Evolutionary conservation across 2,113 vertebrate species (phyloP).

Genomic region (Mugil cephalus): DNA sequence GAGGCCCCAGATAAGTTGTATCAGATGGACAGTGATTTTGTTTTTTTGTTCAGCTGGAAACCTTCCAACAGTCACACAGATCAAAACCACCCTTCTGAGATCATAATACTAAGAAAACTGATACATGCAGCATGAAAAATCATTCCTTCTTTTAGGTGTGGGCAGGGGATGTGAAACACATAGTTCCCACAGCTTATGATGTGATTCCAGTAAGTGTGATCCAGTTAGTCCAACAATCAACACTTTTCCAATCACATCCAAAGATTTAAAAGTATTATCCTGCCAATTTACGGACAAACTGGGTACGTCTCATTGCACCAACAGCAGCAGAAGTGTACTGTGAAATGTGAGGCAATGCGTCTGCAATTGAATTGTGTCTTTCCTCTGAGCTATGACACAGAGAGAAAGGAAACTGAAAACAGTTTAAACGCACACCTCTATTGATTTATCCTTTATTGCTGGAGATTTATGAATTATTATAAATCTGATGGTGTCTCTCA

Average conservation of each 20-base stretch:
- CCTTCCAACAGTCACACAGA: background rate
- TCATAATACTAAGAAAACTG: background rate
- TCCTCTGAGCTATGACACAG: conserved; percentile 61
- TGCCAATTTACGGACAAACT: conserved; percentile 19
- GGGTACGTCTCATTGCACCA: conserved; percentile 27
- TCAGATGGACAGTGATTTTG: background rate
- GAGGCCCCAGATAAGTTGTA: background rate
- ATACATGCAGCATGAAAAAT: background rate
- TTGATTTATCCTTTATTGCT: conserved; percentile 79
- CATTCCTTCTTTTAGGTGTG: background rate
- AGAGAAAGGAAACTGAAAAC: conserved; percentile 66
- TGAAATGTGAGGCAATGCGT: conserved; percentile 40
- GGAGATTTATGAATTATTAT: conserved; percentile 80
- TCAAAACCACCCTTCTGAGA: background rate
- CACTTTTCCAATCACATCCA: conserved; percentile 21
- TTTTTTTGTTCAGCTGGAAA: background rate
- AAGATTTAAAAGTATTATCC: background rate
- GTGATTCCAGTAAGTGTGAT: conserved; percentile 5
- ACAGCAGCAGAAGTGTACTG: conserved; percentile 39
- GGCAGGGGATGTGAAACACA: no score
- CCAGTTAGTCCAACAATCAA: background rate
- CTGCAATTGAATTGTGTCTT: conserved; percentile 61
- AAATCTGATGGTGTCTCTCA: conserved; percentile 78
- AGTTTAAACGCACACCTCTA: conserved; percentile 73
- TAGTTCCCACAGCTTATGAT: background rate